Evolutionary conservation across 1,140 invertebrate species (phyloP), one percentile per base, ranked within the genome.

Genomic region (Drosophila parabipectinata): DNA sequence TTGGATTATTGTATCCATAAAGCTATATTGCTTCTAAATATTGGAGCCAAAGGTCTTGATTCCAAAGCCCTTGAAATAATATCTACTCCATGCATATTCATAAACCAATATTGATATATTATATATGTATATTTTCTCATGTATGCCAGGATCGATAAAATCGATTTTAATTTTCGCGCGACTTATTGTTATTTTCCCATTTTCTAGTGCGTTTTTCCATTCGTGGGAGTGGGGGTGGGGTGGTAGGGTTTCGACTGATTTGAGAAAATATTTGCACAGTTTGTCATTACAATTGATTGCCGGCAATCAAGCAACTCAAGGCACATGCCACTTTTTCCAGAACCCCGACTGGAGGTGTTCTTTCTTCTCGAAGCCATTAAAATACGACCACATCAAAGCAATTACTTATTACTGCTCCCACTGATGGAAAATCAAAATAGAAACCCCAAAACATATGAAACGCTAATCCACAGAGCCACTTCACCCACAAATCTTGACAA

Each of bases 201-300:
- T 69, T 34, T n/a, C 48, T 72, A 12, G 41, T 53, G 54, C 61
- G 55, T 54, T 62, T 67, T 57, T 6, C 14, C 41, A 15, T 1
- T 7, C 1, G 26, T 28, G 26, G 26, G 26, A 7, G 26, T 7
- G 6, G 26, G 26, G 26, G 26, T 7, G 15, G 30, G 24, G 4
- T 21, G 24, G 58, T 5, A 8, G 63, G 28, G 4, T n/a, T 15
- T 34, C 48, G 18, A 44, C 41, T 54, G 76, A 71, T 57, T 71
- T 50, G 10, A 26, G 68, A 74, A 79, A 69, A 63, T 82, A 72
- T 82, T 81, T 82, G 79, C 78, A 54, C 76, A 54, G 52, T 79
- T 87, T 87, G 81, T 87, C 81, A 87, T 87, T 87, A 75, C 50
- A 77, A 67, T 63, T 84, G 82, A 84, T 84, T 87, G 81, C 72